Conservation (phyloP, 2,888 invertebrate genomes). For the Punctoribates punctum region DNA sequence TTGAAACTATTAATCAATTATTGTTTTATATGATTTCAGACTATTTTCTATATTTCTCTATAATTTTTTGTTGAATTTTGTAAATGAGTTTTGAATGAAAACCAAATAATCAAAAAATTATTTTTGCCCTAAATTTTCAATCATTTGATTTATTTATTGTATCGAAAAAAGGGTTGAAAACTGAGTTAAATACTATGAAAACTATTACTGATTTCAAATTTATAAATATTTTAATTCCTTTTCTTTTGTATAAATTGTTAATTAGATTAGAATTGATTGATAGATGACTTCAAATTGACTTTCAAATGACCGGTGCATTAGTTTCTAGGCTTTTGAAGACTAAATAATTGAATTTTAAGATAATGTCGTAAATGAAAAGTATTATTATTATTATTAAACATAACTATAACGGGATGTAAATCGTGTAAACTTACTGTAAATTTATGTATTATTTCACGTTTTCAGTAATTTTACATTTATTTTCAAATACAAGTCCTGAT, state of each 20-base stretch:
- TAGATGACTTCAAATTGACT: neutral
- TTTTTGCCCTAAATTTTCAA: neutral
- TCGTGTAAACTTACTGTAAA: no score
- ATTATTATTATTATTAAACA: no score
- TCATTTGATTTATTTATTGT: neutral
- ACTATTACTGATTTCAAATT: neutral
- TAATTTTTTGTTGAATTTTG: no score
- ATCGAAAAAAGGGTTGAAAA: neutral
- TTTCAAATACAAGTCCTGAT: no score
- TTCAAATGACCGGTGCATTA: constrained; percentile 3
- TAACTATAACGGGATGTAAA: no score
- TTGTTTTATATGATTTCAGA: no score
- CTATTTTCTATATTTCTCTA: no score
- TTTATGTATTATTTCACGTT: no score
- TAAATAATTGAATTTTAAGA: neutral
- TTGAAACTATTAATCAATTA: no score
- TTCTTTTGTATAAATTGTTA: neutral
- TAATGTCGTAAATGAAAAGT: no score
- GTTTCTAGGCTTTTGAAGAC: neutral
- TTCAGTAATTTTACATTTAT: no score
- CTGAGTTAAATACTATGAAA: neutral
- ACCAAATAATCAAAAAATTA: neutral
- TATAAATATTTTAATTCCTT: neutral
- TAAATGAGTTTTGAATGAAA: no score
- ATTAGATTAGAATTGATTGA: neutral